Percentiles rank a stretch among this genome's conserved stretches.
Evolutionary conservation across 2,113 vertebrate genomes (phyloP).

Genomic region (Callipepla squamata): DNA sequence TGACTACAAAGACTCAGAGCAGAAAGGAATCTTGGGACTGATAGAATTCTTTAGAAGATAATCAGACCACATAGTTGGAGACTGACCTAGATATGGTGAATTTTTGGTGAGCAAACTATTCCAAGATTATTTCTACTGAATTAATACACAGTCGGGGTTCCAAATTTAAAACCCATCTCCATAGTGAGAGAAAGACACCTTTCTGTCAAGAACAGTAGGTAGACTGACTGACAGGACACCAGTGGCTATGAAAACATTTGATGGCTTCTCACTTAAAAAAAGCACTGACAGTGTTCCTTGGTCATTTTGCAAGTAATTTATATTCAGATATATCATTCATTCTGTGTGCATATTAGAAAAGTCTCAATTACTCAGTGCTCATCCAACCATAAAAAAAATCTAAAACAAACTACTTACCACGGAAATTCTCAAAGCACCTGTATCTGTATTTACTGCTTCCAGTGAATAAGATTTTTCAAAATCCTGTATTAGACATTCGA

Average conservation of each 20-base stretch:
- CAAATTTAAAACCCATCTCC: neutral
- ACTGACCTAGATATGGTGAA: neutral
- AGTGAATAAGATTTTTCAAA: constrained; percentile 42
- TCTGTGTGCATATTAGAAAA: neutral
- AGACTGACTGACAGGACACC: neutral
- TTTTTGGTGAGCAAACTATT: neutral
- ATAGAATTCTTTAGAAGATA: neutral
- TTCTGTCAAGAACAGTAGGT: neutral
- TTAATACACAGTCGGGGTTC: neutral
- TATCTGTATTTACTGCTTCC: neutral
- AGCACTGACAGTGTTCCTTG: neutral
- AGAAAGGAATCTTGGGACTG: neutral
- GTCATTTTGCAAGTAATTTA: neutral
- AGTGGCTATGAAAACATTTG: neutral
- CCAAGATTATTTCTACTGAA: neutral
- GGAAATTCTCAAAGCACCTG: constrained; percentile 27
- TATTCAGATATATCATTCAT: neutral
- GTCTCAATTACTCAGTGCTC: neutral
- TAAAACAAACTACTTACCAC: constrained; percentile 72
- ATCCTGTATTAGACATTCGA: constrained; percentile 82
- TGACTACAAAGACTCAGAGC: neutral
- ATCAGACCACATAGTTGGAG: neutral
- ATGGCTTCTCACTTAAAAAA: neutral
- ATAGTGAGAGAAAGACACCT: neutral
- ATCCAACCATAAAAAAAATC: neutral